Conservation (phyloP, 2,888 invertebrate genomes). For the Stenurella melanura region DNA sequence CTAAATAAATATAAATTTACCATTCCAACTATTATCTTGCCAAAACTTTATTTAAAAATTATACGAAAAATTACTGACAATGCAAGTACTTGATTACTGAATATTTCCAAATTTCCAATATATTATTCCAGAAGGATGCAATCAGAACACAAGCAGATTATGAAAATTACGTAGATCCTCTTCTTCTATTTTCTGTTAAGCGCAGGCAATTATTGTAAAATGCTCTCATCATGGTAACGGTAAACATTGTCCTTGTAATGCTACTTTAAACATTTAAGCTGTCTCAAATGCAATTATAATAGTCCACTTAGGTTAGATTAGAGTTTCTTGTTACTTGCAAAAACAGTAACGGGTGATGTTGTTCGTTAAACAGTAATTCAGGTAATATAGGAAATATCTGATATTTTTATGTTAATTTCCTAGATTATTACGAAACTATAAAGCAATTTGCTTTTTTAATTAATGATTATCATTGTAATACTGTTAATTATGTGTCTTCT, state of each 20-base stretch:
- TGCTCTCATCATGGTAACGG: neutral
- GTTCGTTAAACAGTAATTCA: conserved; percentile 1
- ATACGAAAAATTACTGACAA: too few species aligned
- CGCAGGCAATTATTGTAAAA: neutral
- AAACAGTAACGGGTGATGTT: neutral
- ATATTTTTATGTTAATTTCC: neutral
- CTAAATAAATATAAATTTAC: too few species aligned
- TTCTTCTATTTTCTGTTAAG: neutral
- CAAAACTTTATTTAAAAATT: too few species aligned
- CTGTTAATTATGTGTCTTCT: neutral
- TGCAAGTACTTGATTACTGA: too few species aligned
- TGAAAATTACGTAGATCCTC: too few species aligned
- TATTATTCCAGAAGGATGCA: too few species aligned
- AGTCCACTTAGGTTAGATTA: neutral
- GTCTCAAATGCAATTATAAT: neutral
- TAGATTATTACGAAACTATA: neutral
- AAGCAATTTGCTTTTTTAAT: neutral
- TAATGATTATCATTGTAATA: neutral
- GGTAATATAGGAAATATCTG: neutral
- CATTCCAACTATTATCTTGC: too few species aligned
- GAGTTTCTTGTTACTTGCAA: neutral
- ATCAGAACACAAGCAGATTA: too few species aligned
- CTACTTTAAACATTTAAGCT: neutral
- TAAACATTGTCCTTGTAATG: neutral
- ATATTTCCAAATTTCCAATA: too few species aligned